A percentile compares a stretch with the other conserved stretches of the same genome.
These are phyloP conservation scores for Artibeus jamaicensis DNA, from an alignment of 2,797 vertebrate species.

Conservation along the genomic window DNA sequence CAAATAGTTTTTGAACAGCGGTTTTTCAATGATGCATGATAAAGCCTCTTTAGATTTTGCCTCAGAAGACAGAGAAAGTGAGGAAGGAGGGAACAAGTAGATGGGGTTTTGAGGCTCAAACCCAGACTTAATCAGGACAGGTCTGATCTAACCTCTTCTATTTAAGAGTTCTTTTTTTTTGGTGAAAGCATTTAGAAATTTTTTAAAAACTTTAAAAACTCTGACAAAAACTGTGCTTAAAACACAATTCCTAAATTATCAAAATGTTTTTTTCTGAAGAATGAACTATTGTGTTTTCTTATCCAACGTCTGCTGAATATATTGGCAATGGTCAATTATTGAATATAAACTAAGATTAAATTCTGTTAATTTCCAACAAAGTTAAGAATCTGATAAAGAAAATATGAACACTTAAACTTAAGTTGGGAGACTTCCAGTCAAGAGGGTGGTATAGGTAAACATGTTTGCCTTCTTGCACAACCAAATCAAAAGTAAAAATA, in stretches of 20 bases:
- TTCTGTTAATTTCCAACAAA: slow-evolving; percentile 19
- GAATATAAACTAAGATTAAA: neutral
- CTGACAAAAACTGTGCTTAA: neutral
- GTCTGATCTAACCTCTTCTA: neutral
- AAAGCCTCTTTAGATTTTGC: neutral
- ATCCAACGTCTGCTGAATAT: neutral
- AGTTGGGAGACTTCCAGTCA: neutral
- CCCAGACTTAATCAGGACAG: neutral
- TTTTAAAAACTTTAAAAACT: neutral
- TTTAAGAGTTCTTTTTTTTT: neutral
- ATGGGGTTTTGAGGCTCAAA: neutral
- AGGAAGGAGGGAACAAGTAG: neutral
- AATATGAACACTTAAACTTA: neutral
- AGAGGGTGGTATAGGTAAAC: neutral
- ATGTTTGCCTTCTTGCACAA: neutral
- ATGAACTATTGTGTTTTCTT: neutral
- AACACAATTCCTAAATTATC: neutral
- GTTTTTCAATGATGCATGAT: neutral
- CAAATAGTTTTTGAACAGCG: neutral
- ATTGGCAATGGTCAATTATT: neutral
- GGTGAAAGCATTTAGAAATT: neutral
- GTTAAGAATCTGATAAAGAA: neutral
- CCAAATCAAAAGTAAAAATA: neutral
- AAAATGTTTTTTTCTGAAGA: slow-evolving; percentile 13
- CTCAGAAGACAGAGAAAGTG: neutral